Evolutionary conservation across 2,113 vertebrate species (phyloP), one percentile per base, ranked within the genome.

Genomic region (Lutjanus erythropterus): DNA sequence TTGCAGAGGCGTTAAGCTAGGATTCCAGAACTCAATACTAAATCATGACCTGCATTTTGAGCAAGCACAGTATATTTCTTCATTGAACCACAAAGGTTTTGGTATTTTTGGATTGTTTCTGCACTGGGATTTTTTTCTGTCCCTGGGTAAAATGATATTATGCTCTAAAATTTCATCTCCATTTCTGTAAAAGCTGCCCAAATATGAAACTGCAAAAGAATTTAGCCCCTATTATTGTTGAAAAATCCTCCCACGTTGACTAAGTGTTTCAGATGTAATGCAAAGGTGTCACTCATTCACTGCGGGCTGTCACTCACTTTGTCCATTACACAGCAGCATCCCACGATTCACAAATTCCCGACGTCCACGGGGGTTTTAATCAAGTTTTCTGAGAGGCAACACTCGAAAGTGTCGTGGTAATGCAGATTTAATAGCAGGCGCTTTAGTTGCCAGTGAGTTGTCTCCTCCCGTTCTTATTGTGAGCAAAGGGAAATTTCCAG

Each of bases 161-260:
- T 33, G 25, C 41, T 14, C 39, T 19, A 14, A 68, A 75, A 64
- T 29, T 21, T 31, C 6, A 56, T 68, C 47, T 39, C 47, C 21
- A 18, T 71, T 2, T 21, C 55, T 3, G 23, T 18, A 58, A 56
- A 41, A 61, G 19, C 52, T 66, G 29, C 8, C 15, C 11, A 21
- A 33, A 44, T 60, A 55, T 52, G 37, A 70, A 27, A 60, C n/a
- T 1, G 50, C 29, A 70, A 60, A 74, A 14, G 35, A 58, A 31
- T 75, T 62, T 42, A 33, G 49, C 60, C 37, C 35, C 33, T 53
- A 6, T 55, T 71, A 29, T 49, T 75, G 35, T 56, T 49, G 19
- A 65, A 60, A 58, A 75, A 75, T 76, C 83, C 80, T 84, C 81
- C 80, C 83, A 89, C 85, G 42, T 61, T 41, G 70, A 79, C 25